Evolutionary conservation across 1,140 invertebrate genomes (phyloP), one percentile per base, ranked within the genome.

Genomic region (Acromyrmex charruanus): DNA sequence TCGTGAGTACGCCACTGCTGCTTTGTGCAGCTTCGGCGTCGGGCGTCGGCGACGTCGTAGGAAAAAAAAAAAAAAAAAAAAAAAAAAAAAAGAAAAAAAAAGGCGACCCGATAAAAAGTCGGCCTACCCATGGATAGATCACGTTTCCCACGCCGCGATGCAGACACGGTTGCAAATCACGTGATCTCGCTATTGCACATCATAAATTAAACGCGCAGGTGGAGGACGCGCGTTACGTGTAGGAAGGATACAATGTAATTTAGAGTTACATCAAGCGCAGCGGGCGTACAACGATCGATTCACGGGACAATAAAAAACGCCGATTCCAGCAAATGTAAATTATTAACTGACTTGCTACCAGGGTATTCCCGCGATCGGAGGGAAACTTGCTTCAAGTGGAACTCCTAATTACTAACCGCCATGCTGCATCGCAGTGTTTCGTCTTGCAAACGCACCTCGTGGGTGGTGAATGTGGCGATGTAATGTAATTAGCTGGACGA

Each of bases 401-500:
- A 51, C 44, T 61, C n/a, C 25, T 84, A 84, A 84, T 84, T 84
- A 51, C 68, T 49, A 25, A 51, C n/a, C 77, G 77, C n/a, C n/a
- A 31, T 3, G 39, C 39, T 5, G 25, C 16, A 18, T 25, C 6
- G 18, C 25, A 72, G 21, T 18, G 39, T 51, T 58, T 49, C 80
- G 35, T 49, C n/a, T 82, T 55, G 65, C 65, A 9, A 72, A 59
- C 58, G 79, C 68, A 31, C 12, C 25, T 72, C 80, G 55, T 84
- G 44, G 69, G 53, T 58, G 18, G 39, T 1, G 35, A 39, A 25
- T 55, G 53, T 58, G 18, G 39, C 39, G 35, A 58, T 25, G 44
- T 84, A 84, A 84, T 74, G 55, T 31, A 84, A 84, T 84, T 84
- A 84, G 25, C 18, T 25, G 80, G 39, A 84, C 69, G 69, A 12